phyloP scores from a whole-genome alignment of 2,113 vertebrate genomes.

The Lasiurus borealis region DNA sequence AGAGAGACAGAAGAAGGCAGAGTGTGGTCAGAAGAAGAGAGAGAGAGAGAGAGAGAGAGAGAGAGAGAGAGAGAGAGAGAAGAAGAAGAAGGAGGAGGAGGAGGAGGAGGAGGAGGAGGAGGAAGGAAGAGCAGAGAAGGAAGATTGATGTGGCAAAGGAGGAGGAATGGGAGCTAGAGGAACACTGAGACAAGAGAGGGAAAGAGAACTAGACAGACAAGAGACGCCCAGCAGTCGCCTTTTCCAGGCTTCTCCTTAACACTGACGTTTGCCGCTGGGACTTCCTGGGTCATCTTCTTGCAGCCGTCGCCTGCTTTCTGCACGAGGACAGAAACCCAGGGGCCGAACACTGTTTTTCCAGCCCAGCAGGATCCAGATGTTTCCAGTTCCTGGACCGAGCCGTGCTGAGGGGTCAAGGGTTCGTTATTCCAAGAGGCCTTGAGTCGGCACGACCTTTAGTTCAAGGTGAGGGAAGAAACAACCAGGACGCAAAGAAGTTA shows the following conservation, averaged over 20 bases:
- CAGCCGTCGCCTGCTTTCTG: neutral
- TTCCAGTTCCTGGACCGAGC: constrained; percentile 69
- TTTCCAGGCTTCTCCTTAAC: neutral
- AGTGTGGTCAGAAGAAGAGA: neutral
- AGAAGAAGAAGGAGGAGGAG: no score
- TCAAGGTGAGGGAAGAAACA: neutral
- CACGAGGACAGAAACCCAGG: neutral
- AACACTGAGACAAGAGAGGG: neutral
- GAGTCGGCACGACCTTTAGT: neutral
- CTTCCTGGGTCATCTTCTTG: neutral
- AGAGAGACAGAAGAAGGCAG: neutral
- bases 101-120: no score
- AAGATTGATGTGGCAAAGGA: neutral
- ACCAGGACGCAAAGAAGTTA: neutral
- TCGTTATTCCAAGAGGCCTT: constrained; percentile 17
- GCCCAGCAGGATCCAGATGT: constrained; percentile 73
- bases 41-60: no score
- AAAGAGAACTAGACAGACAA: neutral
- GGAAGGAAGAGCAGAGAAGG: neutral
- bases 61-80: no score
- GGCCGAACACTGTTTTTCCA: neutral
- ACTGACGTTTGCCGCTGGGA: neutral
- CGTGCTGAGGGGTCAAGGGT: neutral
- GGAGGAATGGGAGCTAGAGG: neutral
- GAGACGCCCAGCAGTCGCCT: neutral